A percentile compares a stretch with the other conserved stretches of the same genome.
Conservation (phyloP, 2,113 vertebrate genomes). For the Naja naja region DNA sequence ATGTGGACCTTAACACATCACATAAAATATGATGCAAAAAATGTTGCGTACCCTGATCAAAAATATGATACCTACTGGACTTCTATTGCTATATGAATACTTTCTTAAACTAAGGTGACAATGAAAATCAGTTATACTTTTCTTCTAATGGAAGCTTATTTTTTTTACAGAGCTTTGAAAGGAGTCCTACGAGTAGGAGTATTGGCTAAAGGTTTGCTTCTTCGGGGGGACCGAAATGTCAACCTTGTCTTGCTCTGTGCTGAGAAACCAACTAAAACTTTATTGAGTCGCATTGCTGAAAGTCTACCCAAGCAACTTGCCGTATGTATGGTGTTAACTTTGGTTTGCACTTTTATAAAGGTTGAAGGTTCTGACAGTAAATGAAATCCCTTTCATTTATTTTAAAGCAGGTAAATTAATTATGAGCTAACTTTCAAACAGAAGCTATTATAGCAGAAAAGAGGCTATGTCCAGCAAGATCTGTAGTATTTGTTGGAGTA, state of each 20-base stretch:
- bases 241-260: conserved; percentile 93
- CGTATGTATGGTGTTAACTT: conserved; percentile 73
- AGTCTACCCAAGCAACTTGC: conserved; percentile 93
- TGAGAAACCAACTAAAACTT: conserved; percentile 87
- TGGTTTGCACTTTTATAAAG: conserved; percentile 14
- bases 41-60: not conserved
- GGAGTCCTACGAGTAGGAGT: conserved; percentile 96
- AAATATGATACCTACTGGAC: not conserved
- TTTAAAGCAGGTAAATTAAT: conserved; percentile 22
- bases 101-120: not conserved
- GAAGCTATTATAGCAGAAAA: not conserved
- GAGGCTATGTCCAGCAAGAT: not conserved
- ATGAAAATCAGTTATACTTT: conserved; percentile 27
- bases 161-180: conserved; percentile 83
- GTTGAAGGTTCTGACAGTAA: conserved; percentile 12
- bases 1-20: not conserved
- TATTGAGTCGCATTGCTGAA: conserved; percentile 88
- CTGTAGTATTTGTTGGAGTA: not conserved
- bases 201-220: conserved; percentile 93
- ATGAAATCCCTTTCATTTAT: not conserved
- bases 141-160: conserved; percentile 39
- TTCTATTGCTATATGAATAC: not conserved
- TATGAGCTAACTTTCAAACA: conserved; percentile 22
- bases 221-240: conserved; percentile 92
- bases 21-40: not conserved